Evolutionary conservation across 2,888 invertebrate species (phyloP).

Genomic region (Thysanoteuthis rhombus): DNA sequence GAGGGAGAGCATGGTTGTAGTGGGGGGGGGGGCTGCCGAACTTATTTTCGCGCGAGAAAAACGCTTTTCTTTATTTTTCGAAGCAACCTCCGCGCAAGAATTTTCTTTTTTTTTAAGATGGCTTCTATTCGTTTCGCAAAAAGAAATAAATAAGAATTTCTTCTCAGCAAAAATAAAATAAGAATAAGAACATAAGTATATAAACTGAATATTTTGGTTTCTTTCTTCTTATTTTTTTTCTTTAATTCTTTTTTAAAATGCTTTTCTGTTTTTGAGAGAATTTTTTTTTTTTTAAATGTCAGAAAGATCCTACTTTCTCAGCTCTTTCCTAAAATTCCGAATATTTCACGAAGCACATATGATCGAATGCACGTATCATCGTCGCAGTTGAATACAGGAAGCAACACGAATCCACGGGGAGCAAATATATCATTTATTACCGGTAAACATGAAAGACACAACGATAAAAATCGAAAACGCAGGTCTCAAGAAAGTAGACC

Average conservation of each 20-base stretch:
- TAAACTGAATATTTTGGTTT: no score
- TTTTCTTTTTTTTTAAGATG: not conserved
- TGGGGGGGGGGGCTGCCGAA: not conserved
- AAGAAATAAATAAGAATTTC: not conserved
- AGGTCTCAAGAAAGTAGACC: no score
- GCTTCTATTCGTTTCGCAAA: not conserved
- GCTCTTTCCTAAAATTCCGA: not conserved
- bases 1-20: not conserved
- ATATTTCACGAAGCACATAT: not conserved
- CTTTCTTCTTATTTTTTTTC: not conserved
- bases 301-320: not conserved
- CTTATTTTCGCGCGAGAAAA: not conserved
- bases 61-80: not conserved
- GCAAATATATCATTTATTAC: no score
- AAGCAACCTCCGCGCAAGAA: not conserved
- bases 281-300: not conserved
- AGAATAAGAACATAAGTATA: no score
- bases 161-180: not conserved
- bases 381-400: no score
- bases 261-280: no score
- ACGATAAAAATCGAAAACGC: no score
- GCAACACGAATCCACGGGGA: no score
- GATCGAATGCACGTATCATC: no score
- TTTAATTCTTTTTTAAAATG: not conserved
- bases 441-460: no score